These are phyloP conservation scores for Ochotona princeps DNA, from an alignment of 2,113 vertebrate species.

Conservation along the genomic window DNA sequence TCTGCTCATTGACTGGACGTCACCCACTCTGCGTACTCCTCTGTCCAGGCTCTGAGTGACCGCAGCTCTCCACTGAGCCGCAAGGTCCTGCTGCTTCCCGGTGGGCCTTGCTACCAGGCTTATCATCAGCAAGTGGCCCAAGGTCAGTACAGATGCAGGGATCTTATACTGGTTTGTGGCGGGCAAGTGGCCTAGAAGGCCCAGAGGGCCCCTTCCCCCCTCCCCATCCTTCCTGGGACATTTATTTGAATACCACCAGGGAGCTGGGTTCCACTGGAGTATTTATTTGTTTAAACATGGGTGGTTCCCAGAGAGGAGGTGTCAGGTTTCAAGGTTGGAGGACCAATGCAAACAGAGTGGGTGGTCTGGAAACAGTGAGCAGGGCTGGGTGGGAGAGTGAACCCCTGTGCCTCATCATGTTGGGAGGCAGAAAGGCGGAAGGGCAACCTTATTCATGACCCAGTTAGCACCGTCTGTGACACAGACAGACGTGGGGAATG, in stretches of 20 bases:
- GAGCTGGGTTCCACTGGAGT: conserved; percentile 36
- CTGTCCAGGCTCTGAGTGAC: background rate
- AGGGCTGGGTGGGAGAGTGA: background rate
- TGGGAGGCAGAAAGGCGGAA: background rate
- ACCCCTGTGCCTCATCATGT: background rate
- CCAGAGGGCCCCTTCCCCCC: background rate
- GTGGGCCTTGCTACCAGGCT: background rate
- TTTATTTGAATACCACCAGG: conserved; percentile 67
- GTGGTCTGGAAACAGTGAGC: conserved; percentile 68
- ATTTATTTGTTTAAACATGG: conserved; percentile 79
- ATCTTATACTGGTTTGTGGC: background rate
- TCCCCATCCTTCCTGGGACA: conserved; percentile 55
- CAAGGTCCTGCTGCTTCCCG: background rate
- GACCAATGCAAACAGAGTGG: conserved; percentile 71
- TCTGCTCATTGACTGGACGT: background rate
- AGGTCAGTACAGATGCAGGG: background rate
- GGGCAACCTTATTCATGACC: background rate
- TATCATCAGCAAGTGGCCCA: background rate
- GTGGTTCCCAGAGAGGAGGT: conserved; percentile 61
- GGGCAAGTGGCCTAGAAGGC: background rate
- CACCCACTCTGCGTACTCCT: background rate
- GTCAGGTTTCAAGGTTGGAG: conserved; percentile 70
- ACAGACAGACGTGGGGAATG: background rate
- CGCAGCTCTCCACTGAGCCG: background rate
- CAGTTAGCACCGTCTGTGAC: background rate